Conservation (phyloP, 1,140 invertebrate genomes). For the Cotesia chilonis region DNA sequence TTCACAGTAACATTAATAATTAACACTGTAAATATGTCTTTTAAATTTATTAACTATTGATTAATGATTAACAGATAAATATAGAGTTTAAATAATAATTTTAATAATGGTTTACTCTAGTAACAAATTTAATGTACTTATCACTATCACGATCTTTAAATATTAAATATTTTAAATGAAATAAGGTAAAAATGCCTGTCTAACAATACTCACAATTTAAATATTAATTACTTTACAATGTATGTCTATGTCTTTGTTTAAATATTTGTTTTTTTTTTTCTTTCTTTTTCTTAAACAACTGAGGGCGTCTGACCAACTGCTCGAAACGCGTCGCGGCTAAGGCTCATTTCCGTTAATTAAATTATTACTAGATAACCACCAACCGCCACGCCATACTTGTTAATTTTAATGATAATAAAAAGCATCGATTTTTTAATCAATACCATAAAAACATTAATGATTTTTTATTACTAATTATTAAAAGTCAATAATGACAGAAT, state of each 20-base stretch:
- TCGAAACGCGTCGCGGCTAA: constrained; percentile 11
- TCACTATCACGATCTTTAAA: neutral
- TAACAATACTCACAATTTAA: constrained; percentile 33
- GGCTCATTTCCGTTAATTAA: neutral
- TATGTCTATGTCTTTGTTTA: constrained; percentile 17
- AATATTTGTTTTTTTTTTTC: constrained; percentile 12
- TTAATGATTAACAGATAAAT: neutral
- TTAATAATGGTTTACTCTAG: neutral
- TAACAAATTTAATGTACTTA: constrained; percentile 29
- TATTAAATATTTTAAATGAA: constrained; percentile 1
- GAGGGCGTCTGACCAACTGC: constrained; percentile 12
- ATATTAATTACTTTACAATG: constrained; percentile 10
- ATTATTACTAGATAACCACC: neutral
- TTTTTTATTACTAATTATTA: too few relatives aligned
- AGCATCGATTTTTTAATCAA: too few relatives aligned
- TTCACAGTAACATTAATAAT: too few relatives aligned
- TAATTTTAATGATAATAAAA: constrained; percentile 8
- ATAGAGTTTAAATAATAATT: neutral
- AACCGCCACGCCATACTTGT: neutral
- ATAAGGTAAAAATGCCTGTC: neutral
- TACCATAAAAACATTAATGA: too few relatives aligned
- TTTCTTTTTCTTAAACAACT: neutral
- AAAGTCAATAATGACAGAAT: too few relatives aligned
- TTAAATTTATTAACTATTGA: neutral
- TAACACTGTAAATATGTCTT: too few relatives aligned